Base-by-base conservation (phyloP, 2,113 vertebrate genomes). In the Canis aureus region DNA sequence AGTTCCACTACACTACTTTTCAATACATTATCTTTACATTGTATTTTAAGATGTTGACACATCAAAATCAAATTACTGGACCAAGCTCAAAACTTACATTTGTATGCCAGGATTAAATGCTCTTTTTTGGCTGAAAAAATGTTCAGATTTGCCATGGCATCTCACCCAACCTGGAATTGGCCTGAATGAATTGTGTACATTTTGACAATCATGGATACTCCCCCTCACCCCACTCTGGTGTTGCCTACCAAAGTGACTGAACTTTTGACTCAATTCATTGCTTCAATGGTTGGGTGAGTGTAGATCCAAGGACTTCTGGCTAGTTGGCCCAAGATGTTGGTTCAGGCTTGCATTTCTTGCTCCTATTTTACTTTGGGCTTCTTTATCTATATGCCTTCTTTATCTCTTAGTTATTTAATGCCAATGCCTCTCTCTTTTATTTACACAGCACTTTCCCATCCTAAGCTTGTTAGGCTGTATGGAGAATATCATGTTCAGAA, bases 51-150 rank as follows among this genome's bases (percentile, higher is more conserved):
- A 97, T 92, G 71, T 91, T 98, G 96, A 98, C 81, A 96, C 76
- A 97, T 97, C 76, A 96, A 97, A 97, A 97, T 96, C 92, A 97
- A 93, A 96, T 97, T 94, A 98, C 88, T 97, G 97, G 97, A 94
- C 88, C 73, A 86, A 89, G 74, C 89, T 97, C 97, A 97, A 97
- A 97, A 92, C n/a, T 94, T 96, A 53, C 66, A 76, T 94, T 94
- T 83, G 73, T 64, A 89, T 94, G 76, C 92, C 84, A 97, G 89
- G 73, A 97, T 96, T 91, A 96, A 98, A 95, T 97, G 96, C 66
- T 97, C 83, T 88, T 95, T 97, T 96, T 95, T 95, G 97, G 95
- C 97, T 95, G 88, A 55, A 96, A 89, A 92, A 82, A 62, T 23
- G 29, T 97, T 97, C 91, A 69, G 53, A 96, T 92, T 96, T 94